Conservation (phyloP, 1,140 invertebrate species). For the Bathynomus jamesi region DNA sequence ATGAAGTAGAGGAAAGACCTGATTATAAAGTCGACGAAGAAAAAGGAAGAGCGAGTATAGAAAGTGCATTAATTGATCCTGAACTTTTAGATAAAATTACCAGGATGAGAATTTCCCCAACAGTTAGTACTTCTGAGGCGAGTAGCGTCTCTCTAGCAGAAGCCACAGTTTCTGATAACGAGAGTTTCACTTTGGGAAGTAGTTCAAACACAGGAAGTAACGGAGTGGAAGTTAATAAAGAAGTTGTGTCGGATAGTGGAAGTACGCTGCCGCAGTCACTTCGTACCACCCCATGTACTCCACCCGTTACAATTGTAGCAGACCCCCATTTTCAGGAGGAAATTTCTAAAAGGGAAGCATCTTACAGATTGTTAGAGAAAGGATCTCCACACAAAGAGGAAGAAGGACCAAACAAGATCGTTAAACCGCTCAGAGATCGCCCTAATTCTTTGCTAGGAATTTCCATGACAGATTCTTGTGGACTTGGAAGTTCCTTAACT, state of each 20-base stretch:
- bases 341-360: not conserved
- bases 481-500: conserved; percentile 22
- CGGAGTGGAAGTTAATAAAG: conserved; percentile 2
- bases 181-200: conserved; percentile 40
- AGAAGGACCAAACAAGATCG: not conserved
- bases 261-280: conserved; percentile 2
- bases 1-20: too few relatives aligned
- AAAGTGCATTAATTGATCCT: conserved; percentile 32
- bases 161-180: conserved; percentile 42
- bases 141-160: conserved; percentile 40
- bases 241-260: conserved; percentile 1
- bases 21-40: conserved; percentile 13
- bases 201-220: conserved; percentile 21
- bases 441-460: conserved; percentile 25
- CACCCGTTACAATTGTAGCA: conserved; percentile 15
- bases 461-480: conserved; percentile 18
- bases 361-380: not conserved
- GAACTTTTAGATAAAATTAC: conserved; percentile 35
- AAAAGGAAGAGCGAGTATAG: conserved; percentile 27
- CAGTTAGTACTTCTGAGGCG: conserved; percentile 35
- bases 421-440: conserved; percentile 12
- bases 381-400: not conserved
- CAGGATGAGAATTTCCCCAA: conserved; percentile 28
- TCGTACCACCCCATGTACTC: conserved; percentile 10
- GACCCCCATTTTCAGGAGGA: conserved; percentile 4